Evolutionary conservation across 2,888 invertebrate genomes (phyloP).

Genomic region (Ptychoptera albimana): DNA sequence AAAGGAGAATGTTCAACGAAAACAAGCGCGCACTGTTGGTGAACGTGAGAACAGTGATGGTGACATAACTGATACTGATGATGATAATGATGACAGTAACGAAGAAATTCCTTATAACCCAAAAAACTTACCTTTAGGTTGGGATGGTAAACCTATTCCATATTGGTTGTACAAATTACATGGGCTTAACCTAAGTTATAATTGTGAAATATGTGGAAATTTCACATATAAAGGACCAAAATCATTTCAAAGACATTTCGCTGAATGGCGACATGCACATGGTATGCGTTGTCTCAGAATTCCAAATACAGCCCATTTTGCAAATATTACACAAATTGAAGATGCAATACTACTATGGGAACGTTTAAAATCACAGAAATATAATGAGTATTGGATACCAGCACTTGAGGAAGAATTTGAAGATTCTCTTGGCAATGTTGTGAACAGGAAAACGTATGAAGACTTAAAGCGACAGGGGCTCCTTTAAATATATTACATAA

Average conservation of each 20-base stretch:
- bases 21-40: constrained; percentile 80
- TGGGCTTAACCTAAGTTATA: constrained; percentile 89
- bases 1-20: constrained; percentile 87
- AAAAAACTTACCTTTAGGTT: constrained; percentile 89
- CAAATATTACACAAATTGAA: constrained; percentile 91
- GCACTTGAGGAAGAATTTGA: constrained; percentile 93
- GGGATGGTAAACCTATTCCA: constrained; percentile 83
- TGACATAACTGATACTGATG: constrained; percentile 54
- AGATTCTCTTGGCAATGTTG: constrained; percentile 90
- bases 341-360: constrained; percentile 90
- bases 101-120: constrained; percentile 92
- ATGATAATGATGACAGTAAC: constrained; percentile 69
- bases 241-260: constrained; percentile 93
- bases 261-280: constrained; percentile 64
- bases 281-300: constrained; percentile 94
- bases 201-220: constrained; percentile 95
- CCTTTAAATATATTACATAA: too few species aligned
- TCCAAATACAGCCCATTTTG: constrained; percentile 95
- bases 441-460: constrained; percentile 87
- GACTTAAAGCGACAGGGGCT: constrained; percentile 85
- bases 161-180: constrained; percentile 95
- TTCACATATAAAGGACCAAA: constrained; percentile 92
- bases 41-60: constrained; percentile 75
- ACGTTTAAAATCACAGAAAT: constrained; percentile 83
- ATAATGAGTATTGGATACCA: constrained; percentile 78